Evolutionary conservation across 2,797 vertebrate species (phyloP), one percentile per base, ranked within the genome.

Genomic region (Triplophysa bombifrons): DNA sequence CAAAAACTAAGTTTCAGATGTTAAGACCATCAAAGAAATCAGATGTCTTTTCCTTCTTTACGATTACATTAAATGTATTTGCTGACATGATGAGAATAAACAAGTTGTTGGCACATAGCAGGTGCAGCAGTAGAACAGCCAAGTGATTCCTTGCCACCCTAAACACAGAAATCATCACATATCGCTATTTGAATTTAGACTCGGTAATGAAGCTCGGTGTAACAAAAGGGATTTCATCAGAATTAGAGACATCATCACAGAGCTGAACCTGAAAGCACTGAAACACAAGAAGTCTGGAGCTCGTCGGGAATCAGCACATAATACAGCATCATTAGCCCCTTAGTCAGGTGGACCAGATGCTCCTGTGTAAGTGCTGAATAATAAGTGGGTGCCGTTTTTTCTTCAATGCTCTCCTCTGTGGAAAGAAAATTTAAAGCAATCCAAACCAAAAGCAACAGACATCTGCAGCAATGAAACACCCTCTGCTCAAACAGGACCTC

Each of bases 241-340:
- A 76, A 34, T 56, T 66, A 55, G 55, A 78, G 74, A 70, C 41
- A 74, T 76, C 56, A 76, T 83, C 34, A 61, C 75, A 41, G n/a
- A 77, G 50, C 34, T 30, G 34, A 82, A 76, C 65, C 56, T 53
- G 38, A 50, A 58, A 61, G 27, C 66, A 25, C 19, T 34, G 63
- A 79, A 66, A 30, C 53, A 74, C 34, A 76, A 72, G 34, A n/a
- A 12, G 65, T 67, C 68, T 30, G 64, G 51, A 69, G 68, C 68
- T 76, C 34, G 19, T 19, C 11, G 53, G 30, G 76, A 66, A 81
- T 78, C 75, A 72, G 63, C 58, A 72, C 48, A 72, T 78, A 72
- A 78, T 78, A 75, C 56, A 72, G 75, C 78, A 74, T 80, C 72
- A 85, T 83, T 83, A 83, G 78, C 72, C 73, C 63, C 22, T 58